Evolutionary conservation across 53 echinoderm and acorn worm genomes (phyloP), one percentile per base, ranked within the genome.

Genomic region (Hippasteria phrygiana): DNA sequence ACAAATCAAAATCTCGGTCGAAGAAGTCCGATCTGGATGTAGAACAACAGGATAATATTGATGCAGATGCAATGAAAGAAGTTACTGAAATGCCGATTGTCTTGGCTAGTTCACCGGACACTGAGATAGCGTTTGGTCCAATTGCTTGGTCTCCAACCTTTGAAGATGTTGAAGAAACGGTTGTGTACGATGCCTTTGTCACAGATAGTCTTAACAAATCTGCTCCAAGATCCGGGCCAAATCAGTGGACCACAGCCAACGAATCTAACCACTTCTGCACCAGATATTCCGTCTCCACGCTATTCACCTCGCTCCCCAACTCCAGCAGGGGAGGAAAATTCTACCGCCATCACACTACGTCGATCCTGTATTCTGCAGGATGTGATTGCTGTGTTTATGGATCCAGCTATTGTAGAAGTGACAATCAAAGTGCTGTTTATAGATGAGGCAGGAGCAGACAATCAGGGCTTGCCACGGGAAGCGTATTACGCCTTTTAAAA

Each of bases 401-500:
- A 83, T 67, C 84, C 65, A 10, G 65, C 22, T 12, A 83, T 83
- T 22, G 47, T 83, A 17, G 28, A 83, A 27, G 13, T 37, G 12
- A 36, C 55, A 2, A 10, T 81, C 43, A 81, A 38, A 39, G 5
- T 81, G 2, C 55, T n/a, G 43, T 81, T 81, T 62, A 18, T 81
- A 7, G 81, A 56, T 28, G 81, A 81, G 62, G 22, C 36, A 8
- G 81, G 81, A 55, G 59, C 63, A 7, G 81, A 81, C 17, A 37
- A 31, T 35, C 81, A 38, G 18, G 81, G 81, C 14, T 56, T 81
- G 22, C 62, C 81, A 31, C 33, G 81, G 10, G 56, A 83, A 20
- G 67, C 84, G 4, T 83, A 83, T 83, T 41, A 43, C 16, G 84
- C 66, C 18, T 83, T 83, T 83, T 83, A 43, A 69, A 87, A 87